Percentiles rank a stretch among this genome's conserved stretches.
Conservation (phyloP, 2,113 vertebrate genomes). For the Pelecanus crispus region DNA sequence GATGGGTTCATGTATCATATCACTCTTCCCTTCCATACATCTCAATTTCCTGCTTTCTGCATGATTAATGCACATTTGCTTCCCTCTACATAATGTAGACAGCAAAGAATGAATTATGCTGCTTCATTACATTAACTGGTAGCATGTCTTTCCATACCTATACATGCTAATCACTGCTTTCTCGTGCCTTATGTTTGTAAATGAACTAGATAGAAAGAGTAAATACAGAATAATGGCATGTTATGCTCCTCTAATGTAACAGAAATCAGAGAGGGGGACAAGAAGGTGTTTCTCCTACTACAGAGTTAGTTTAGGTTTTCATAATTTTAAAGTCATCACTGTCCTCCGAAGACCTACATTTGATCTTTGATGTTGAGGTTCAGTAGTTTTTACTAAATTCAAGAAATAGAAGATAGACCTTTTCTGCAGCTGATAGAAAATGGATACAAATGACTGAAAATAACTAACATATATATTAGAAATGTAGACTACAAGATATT, state of each 20-base stretch:
- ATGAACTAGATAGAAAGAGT: conserved; percentile 45
- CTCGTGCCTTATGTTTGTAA: conserved; percentile 33
- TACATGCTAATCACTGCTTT: conserved; percentile 32
- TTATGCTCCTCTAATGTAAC: conserved; percentile 10
- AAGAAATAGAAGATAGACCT: neutral
- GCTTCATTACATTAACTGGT: conserved; percentile 60
- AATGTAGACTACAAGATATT: neutral
- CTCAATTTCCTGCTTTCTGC: conserved; percentile 63
- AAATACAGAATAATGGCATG: conserved; percentile 53
- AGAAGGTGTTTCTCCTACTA: conserved; percentile 32
- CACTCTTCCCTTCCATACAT: conserved; percentile 59
- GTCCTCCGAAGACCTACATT: conserved; percentile 8
- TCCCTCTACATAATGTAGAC: conserved; percentile 50
- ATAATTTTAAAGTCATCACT: conserved; percentile 3
- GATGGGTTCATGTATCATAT: conserved; percentile 37
- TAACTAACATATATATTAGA: neutral
- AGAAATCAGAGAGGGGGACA: conserved; percentile 33
- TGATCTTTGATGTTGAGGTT: conserved; percentile 32
- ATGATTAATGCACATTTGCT: conserved; percentile 62
- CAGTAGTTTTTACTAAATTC: conserved; percentile 51
- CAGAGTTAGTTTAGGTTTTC: conserved; percentile 30
- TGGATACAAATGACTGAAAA: neutral
- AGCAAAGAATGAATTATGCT: conserved; percentile 60
- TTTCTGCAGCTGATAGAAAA: neutral
- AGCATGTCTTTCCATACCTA: conserved; percentile 34